Evolutionary conservation across 2,113 vertebrate genomes (phyloP), one percentile per base, ranked within the genome.

Genomic region (Gavialis gangeticus): DNA sequence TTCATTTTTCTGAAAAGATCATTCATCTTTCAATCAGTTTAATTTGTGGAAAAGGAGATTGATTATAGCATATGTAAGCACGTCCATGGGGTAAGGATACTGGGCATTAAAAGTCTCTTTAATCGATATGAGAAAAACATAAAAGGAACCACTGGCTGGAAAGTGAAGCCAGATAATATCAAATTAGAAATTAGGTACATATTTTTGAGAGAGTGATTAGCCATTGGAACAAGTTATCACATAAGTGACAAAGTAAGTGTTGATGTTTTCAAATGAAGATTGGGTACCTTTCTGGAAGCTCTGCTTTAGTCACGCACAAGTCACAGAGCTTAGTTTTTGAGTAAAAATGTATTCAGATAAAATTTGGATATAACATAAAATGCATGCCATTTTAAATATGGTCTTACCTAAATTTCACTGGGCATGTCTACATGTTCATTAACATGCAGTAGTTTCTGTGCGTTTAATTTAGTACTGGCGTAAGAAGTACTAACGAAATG

Each of bases 121-220:
- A 90, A 28, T 34, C 60, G 63, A 27, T 5, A 14, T 30, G 67
- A 46, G n/a, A 59, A 92, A 87, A 34, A 28, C 64, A 28, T 55
- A 84, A 79, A 71, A 73, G 57, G 37, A 93, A 55, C 16, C 19
- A 89, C 69, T n/a, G 87, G 57, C 86, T 92, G 91, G 90, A 90
- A 96, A 91, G 58, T 83, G 76, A 57, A 90, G 28, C 30, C 93
- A 91, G 86, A 84, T 7, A 10, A 3, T 46, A 5, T 93, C 94
- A 91, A 95, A 81, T 3, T 4, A 57, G 63, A 82, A 57, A 84
- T 83, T 87, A 87, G 73, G 73, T 34, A 85, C 18, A 63, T 73
- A 81, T 90, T 97, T 96, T 91, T 88, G 90, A 96, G 96, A 95
- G 92, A 57, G 82, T 87, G 77, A 28, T 76, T 92, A 94, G 90